Evolutionary conservation across 2,113 vertebrate genomes (phyloP), one percentile per base, ranked within the genome.

Genomic region (Stomatorhinus ivindoensis): DNA sequence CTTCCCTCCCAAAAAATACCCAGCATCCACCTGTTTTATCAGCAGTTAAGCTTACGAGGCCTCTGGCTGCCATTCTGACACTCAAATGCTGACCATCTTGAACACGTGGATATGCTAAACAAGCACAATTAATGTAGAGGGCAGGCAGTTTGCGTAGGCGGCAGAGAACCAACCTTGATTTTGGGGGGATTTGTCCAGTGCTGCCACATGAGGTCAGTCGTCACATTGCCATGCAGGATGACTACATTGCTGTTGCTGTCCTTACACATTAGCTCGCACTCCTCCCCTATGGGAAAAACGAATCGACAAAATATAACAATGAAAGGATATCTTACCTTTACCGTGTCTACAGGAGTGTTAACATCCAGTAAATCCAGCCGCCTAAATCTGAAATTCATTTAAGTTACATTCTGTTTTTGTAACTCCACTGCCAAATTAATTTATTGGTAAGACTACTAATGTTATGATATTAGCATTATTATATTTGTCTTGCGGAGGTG

Each of bases 111-210:
- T 27, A 27, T 27, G 61, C n/a, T 69, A 69, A 69, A 58, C 17
- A 24, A 55, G 39, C 86, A 8, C 31, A 9, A 10, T 53, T 21
- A 8, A 19, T 42, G 53, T 15, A 46, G 21, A 87, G 19, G 50
- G 46, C 44, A 11, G 73, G 17, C 73, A 17, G 15, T 17, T 13
- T 19, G 35, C 1, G 1, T 15, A 46, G 27, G 24, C 9, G 86
- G 2, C n/a, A 13, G 61, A 1, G 10, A 91, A 95, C 96, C 93
- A 90, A 98, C 98, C 97, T 98, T 97, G 91, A 98, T 97, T 94
- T 97, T 97, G 3, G 96, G 94, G 2, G 98, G 98, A 93, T 98
- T 98, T 95, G 97, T 97, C 98, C 97, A 98, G 94, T 99, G 96
- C 90, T 97, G 94, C 88, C 91, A 90, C 53, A 95, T 96, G 90